Conservation (phyloP, 1,140 invertebrate species). For the Drosophila repletoides region DNA sequence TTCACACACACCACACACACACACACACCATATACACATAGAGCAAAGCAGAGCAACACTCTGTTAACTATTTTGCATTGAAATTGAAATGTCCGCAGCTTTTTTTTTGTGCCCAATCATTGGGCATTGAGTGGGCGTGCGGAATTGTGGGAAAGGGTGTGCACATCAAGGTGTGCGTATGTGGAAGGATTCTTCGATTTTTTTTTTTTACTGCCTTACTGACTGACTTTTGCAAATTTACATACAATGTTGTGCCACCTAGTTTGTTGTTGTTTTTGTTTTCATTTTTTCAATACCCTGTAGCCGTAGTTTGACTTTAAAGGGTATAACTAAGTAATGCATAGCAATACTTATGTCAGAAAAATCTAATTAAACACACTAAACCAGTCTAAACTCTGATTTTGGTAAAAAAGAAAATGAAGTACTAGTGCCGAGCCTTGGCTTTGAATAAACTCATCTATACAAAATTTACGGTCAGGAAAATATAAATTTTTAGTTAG, state of each 20-base stretch:
- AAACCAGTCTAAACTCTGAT: no score
- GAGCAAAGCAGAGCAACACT: neutral
- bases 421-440: no score
- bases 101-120: constrained; percentile 36
- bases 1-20: neutral
- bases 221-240: constrained; percentile 3
- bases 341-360: no score
- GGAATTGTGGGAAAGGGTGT: neutral
- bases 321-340: neutral
- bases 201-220: constrained; percentile 2
- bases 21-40: neutral
- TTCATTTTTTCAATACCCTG: neutral
- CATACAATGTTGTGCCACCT: neutral
- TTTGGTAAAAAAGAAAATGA: no score
- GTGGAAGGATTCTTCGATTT: no score
- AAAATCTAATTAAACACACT: no score
- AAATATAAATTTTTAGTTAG: no score
- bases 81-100: constrained; percentile 69
- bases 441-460: no score
- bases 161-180: neutral
- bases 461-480: no score
- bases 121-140: constrained; percentile 1
- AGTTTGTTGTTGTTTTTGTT: neutral
- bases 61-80: constrained; percentile 66
- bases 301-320: neutral